phyloP scores from a whole-genome alignment of 1,140 invertebrate species.

The Zaprionus vittiger region DNA sequence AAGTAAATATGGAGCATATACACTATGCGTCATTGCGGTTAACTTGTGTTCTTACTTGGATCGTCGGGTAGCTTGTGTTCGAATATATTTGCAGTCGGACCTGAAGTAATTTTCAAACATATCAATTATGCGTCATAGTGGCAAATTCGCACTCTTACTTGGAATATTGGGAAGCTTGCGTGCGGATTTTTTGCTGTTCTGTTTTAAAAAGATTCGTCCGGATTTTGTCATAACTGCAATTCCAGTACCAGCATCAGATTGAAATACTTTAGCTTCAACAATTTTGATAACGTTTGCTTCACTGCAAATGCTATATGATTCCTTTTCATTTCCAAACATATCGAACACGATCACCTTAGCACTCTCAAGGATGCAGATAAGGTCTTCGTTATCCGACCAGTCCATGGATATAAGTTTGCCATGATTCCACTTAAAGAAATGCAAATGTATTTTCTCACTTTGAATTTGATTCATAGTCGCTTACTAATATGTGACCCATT shows the following conservation, averaged over 20 bases:
- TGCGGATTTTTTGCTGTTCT: slow-evolving; percentile 93
- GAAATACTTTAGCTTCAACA: slow-evolving; percentile 90
- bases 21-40: neutral
- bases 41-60: slow-evolving; percentile 87
- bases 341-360: slow-evolving; percentile 95
- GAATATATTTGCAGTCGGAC: slow-evolving; percentile 86
- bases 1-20: neutral
- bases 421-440: slow-evolving; percentile 91
- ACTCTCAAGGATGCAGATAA: slow-evolving; percentile 96
- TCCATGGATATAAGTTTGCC: slow-evolving; percentile 93
- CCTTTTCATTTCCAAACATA: slow-evolving; percentile 94
- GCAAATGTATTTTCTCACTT: slow-evolving; percentile 23
- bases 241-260: slow-evolving; percentile 92
- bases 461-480: neutral
- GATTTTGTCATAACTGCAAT: slow-evolving; percentile 94
- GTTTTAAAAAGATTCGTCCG: slow-evolving; percentile 91
- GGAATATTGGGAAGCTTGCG: slow-evolving; percentile 93
- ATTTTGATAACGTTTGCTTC: slow-evolving; percentile 92
- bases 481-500: slow-evolving; percentile 92
- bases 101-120: too few species aligned
- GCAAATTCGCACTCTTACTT: slow-evolving; percentile 85
- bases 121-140: too few species aligned
- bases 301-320: slow-evolving; percentile 94
- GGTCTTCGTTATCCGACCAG: slow-evolving; percentile 95
- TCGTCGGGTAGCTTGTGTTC: slow-evolving; percentile 92